Base-by-base conservation (phyloP, 2,113 vertebrate genomes). In the Miniopterus natalensis region DNA sequence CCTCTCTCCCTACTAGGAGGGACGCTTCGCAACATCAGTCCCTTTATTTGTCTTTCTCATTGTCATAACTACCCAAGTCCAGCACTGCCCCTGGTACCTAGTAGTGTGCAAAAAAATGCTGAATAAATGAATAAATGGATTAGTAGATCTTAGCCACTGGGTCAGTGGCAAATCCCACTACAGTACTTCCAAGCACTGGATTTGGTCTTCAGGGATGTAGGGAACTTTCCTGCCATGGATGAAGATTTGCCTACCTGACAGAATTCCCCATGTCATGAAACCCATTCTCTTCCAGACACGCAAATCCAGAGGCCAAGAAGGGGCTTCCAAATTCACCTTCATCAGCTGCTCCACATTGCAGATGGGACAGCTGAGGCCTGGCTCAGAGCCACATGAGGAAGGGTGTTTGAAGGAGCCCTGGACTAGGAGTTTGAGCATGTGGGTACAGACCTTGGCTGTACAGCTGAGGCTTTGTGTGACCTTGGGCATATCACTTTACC, bases 21-120 rank as follows among this genome's bases (percentile, higher is more conserved):
- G 45, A 36, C 0, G 1, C n/a, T 7, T 20, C 36, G 2, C 42
- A 45, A 63, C 29, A 29, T 11, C 3, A 8, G 13, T 51, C 12
- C 10, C 42, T 45, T 49, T 36, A 8, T 55, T 61, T 40, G 29
- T 79, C 49, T 53, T 18, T 6, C 15, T 51, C 57, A 18, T 10
- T 49, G 42, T 55, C n/a, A 27, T 9, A 8, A 81, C 9, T 45
- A 29, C 13, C 83, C 55, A 11, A 12, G 40, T 20, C 36, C 3
- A 49, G 25, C 36, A 23, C 36, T 45, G 36, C 17, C 4, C 55
- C 75, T 12, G 31, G 15, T n/a, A 51, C 47, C 53, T 5, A 23
- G 13, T 13, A 21, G 49, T 47, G 2, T 25, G 31, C 8, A 51
- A 59, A 93, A 93, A 27, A 0, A 73, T 12, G 5, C 65, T 55